A percentile compares a stretch with the other conserved stretches of the same genome.
These are phyloP conservation scores for Drosophila mimica DNA, from an alignment of 2,888 invertebrate genomes.

Conservation along the genomic window DNA sequence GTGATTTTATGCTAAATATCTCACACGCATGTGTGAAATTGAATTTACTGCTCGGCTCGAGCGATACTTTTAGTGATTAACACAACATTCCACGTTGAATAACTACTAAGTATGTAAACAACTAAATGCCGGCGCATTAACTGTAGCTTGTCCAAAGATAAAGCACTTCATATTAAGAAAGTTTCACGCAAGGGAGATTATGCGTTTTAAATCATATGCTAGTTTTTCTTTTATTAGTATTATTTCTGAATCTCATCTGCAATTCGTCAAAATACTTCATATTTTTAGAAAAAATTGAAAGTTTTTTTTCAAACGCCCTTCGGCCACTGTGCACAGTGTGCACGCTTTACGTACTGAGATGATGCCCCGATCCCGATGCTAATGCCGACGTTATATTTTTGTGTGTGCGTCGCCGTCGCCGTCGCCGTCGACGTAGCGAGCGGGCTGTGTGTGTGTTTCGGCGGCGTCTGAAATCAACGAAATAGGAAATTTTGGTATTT, in stretches of 20 bases:
- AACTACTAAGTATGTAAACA: slow-evolving; percentile 2
- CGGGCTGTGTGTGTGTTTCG: slow-evolving; percentile 53
- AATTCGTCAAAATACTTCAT: background rate
- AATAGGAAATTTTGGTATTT: slow-evolving; percentile 82
- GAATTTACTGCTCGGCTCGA: slow-evolving; percentile 11
- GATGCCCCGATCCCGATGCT: slow-evolving; percentile 65
- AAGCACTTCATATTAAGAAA: background rate
- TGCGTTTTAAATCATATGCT: background rate
- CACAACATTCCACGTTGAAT: slow-evolving; percentile 27
- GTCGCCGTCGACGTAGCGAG: slow-evolving; percentile 39
- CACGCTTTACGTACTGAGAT: slow-evolving; percentile 66
- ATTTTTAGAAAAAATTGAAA: background rate
- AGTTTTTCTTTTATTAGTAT: background rate
- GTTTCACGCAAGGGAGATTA: background rate
- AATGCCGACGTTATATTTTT: slow-evolving; percentile 58
- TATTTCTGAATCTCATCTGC: background rate
- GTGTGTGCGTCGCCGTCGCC: slow-evolving; percentile 54
- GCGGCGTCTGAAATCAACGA: slow-evolving; percentile 75
- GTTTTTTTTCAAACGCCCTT: background rate
- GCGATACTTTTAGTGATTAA: slow-evolving; percentile 22
- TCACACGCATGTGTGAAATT: slow-evolving; percentile 38
- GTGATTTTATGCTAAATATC: slow-evolving; percentile 8
- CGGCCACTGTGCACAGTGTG: slow-evolving; percentile 64
- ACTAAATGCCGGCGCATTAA: background rate
- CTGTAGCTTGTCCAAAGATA: background rate